Base-by-base conservation (phyloP, 2,888 invertebrate species). In the Dexiosoma caninum region DNA sequence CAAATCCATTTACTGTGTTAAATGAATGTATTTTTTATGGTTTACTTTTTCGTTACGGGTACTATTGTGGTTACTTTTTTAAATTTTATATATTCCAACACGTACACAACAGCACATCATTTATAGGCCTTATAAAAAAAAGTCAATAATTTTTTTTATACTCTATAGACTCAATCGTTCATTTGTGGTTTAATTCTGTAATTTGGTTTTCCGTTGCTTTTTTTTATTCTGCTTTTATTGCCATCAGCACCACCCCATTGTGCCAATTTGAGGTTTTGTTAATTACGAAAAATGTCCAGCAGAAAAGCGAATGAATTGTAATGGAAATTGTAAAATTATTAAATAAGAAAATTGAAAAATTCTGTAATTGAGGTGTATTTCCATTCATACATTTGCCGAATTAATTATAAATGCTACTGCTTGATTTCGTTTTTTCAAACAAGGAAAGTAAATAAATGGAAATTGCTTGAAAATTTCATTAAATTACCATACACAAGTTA, bases 261-360 rank as follows among this genome's bases (percentile, higher is more conserved):
- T 10, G 40, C 23, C 42, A 78, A 55, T 74, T 74, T 62, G 78
- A 12, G 74, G 74, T 64, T 74, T 62, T 69, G 62, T 79, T 79
- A 79, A 79, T 79, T 79, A 71, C 30, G 21, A 30, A 35, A 53
- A 27, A 27, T 6, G 6, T n/a, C n/a, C 3, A 40, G 8, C n/a
- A 37, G 1, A 7, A 49, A 37, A 23, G 27, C 59, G 6, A 27
- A 59, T 49, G 37, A 30, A 51, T 70, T 49, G 37, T 49, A 66
- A 37, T 49, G 19, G 23, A 74, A 66, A 74, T 37, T 66, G 44
- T 21, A 37, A 46, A 62, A 44, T 32, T 30, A 46, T 57, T 55
- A 19, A 62, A 62, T 53, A 44, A 16, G 35, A 66, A 64, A 30
- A 46, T 32, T 10, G 27, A 57, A 66, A 27, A 27, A 70, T 46